Base-by-base conservation (phyloP, 1,140 invertebrate species). In the Leptonema lineaticorne region DNA sequence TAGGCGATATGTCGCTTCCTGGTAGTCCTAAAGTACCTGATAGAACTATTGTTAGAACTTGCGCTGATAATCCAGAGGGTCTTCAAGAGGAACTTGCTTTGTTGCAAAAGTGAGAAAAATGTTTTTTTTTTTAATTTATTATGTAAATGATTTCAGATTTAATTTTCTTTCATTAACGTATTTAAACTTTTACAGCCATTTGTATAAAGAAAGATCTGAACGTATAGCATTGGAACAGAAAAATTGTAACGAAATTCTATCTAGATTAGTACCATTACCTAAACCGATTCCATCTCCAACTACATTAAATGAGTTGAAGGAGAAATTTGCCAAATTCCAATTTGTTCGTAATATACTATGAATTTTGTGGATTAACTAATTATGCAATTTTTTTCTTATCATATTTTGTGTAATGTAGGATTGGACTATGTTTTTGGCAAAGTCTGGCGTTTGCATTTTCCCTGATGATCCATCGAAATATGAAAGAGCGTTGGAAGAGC, bases 391-490 rank as follows among this genome's bases (percentile, higher is more conserved):
- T 24, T 41, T 37, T 6, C 11, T 67, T 28, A 28, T 56, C 45
- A n/a, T 41, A 37, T 67, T n/a, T 45, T 62, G 16, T 4, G 14
- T 60, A 14, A 60, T 68, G 16, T 64, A 82, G 81, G 80, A 82
- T 37, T 82, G 81, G 81, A 81, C 79, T 1, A 66, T 82, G 69
- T 81, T 80, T 72, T 77, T 82, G 66, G 81, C 79, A 1, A 76
- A 76, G 7, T 80, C 79, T 0, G 81, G 79, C 0, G 75, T 82
- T 11, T 79, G 81, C 41, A 72, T 77, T 73, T 82, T 82, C 74
- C 81, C 81, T 0, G 75, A 76, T 6, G 78, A 82, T 46, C 77
- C 76, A 0, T 75, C 71, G 28, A 75, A 78, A 71, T 82, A 82
- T 69, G 78, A 76, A 1, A 69, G 69, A 22, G 78, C 77, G 6